Base-by-base conservation (phyloP, 1,140 invertebrate genomes). In the Tetramorium simillimum region DNA sequence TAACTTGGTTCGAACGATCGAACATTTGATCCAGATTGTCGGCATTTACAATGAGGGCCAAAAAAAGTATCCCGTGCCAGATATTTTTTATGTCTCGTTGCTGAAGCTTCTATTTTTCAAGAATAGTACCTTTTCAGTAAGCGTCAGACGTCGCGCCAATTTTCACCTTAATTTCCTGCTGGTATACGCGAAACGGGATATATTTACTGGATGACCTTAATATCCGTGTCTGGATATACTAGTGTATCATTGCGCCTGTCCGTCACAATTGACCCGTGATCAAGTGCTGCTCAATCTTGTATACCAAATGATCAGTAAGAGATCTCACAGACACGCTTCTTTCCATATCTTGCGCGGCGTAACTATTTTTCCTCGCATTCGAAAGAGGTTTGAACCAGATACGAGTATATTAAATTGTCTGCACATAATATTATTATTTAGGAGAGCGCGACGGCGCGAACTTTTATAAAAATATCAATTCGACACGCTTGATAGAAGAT, bases 181-280 rank as follows among this genome's bases (percentile, higher is more conserved):
- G 84, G 75, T 75, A 56, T 75, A 56, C 12, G 43, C 33, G 51
- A 67, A 62, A 51, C 58, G 28, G 58, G 88, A 82, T 78, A 89
- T 84, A 84, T 90, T 86, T 78, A 78, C 70, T 82, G 77, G 58
- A 63, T 89, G 77, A 90, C 89, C 85, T 87, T 89, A 89, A 90
- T 90, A 87, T 65, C 37, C 24, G 37, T 3, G 67, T 46, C 63
- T 65, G 73, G 43, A 67, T 87, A 88, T 82, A 73, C 24, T 43
- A 40, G 70, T 89, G 53, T 78, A 72, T 78, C 62, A 67, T 73
- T 63, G 24, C 73, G 14, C 51, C 43, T 62, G 82, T 75, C 88
- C 46, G 76, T 89, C 76, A 86, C 37, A 60, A 88, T 89, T 90
- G 87, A 89, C 70, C 88, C 58, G 40, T 85, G 62, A 86, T 89